A percentile compares a stretch with the other conserved stretches of the same genome.
Conservation (phyloP, 30 jellyfish, hydroid and myxozoan genomes). For the Mastigias papua region DNA sequence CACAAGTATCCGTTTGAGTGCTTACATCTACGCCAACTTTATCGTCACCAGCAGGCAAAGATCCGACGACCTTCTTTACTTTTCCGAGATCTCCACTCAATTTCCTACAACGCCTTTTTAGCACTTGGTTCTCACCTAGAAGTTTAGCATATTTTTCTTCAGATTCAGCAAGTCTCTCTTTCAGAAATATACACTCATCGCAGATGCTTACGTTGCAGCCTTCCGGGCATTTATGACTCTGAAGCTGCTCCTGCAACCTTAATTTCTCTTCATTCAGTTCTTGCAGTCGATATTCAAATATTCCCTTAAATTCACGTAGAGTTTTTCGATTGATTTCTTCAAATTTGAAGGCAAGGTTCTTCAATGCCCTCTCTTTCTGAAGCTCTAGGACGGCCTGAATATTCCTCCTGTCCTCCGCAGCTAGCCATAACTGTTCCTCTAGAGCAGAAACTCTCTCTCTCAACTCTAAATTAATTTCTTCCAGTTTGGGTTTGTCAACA, state of each 20-base stretch:
- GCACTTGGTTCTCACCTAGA: slow-evolving; percentile 12
- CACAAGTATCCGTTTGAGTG: slow-evolving; percentile 48
- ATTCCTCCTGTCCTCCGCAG: slow-evolving; percentile 57
- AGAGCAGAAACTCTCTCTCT: slow-evolving; percentile 24
- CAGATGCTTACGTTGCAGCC: not conserved
- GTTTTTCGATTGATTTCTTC: slow-evolving; percentile 69
- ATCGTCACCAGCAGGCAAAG: not conserved
- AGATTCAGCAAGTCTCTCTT: not conserved
- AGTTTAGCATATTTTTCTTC: slow-evolving; percentile 8
- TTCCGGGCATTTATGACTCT: not conserved
- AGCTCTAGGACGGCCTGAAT: slow-evolving; percentile 56
- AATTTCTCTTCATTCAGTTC: slow-evolving; percentile 63
- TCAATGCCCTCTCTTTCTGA: slow-evolving; percentile 65
- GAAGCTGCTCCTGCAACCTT: slow-evolving; percentile 58
- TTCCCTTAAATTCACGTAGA: slow-evolving; percentile 55
- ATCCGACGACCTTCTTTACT: slow-evolving; percentile 29
- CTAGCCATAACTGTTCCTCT: slow-evolving; percentile 70
- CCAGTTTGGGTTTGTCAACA: not conserved
- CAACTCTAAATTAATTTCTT: slow-evolving; percentile 28
- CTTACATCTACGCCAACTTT: slow-evolving; percentile 1
- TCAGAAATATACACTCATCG: not conserved
- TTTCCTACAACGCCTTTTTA: slow-evolving; percentile 56
- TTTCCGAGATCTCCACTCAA: slow-evolving; percentile 70
- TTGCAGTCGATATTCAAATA: slow-evolving; percentile 50
- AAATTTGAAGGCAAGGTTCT: slow-evolving; percentile 62